phyloP scores from a whole-genome alignment of 2,888 invertebrate species.

The Agrenia bidenticulata region DNA sequence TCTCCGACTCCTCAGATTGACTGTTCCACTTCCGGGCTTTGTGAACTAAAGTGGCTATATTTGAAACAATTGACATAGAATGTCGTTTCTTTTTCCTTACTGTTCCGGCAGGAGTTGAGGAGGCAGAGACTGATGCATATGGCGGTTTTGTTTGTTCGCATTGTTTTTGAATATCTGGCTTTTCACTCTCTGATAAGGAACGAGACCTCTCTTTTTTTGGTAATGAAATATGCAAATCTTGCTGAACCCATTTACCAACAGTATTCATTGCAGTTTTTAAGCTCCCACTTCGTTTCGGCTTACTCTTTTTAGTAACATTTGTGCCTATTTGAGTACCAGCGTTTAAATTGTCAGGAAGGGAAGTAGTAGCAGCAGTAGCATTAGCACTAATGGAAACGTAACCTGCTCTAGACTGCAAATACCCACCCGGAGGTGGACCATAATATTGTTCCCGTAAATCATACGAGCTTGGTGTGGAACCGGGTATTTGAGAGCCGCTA shows the following conservation, averaged over 20 bases:
- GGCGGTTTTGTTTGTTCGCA: constrained; percentile 52
- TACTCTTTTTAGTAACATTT: constrained; percentile 61
- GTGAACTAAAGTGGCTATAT: constrained; percentile 80
- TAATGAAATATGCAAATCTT: constrained; percentile 71
- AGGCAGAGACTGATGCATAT: constrained; percentile 21
- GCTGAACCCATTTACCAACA: constrained; percentile 72
- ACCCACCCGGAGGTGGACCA: constrained; percentile 25
- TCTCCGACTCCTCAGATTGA: constrained; percentile 52
- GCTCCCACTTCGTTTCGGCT: constrained; percentile 69
- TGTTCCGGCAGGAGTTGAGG: constrained; percentile 36
- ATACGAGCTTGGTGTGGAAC: neutral
- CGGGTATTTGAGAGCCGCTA: neutral
- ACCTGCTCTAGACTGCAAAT: constrained; percentile 44
- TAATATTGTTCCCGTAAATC: constrained; percentile 25
- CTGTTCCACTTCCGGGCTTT: constrained; percentile 66
- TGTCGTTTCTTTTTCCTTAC: constrained; percentile 73
- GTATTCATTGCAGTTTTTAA: constrained; percentile 78
- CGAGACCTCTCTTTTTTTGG: constrained; percentile 74
- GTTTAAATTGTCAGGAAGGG: constrained; percentile 8
- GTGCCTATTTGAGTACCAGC: constrained; percentile 6
- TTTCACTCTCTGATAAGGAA: constrained; percentile 66
- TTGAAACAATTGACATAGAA: constrained; percentile 68
- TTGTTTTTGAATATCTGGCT: constrained; percentile 61
- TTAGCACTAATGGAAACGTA: constrained; percentile 44
- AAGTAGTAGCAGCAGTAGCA: constrained; percentile 21